Evolutionary conservation across 2,888 invertebrate species (phyloP).

Genomic region (Scaptomyza reducta): DNA sequence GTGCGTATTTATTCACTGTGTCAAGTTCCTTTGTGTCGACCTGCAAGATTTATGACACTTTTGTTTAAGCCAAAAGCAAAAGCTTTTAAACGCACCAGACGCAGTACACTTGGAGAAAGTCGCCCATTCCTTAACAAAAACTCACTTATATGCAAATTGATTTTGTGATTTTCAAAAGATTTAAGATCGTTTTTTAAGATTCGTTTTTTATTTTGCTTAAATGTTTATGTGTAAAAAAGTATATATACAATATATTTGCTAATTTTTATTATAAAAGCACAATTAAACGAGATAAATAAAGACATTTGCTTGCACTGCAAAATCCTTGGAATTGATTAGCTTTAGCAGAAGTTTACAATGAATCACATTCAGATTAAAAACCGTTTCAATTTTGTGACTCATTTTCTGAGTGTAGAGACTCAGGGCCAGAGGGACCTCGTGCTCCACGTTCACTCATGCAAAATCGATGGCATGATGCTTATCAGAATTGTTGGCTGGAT

Average conservation of each 20-base stretch:
- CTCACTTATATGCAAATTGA: background rate
- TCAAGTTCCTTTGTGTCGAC: conserved; percentile 74
- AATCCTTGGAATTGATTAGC: background rate
- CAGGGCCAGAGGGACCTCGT: conserved; percentile 1
- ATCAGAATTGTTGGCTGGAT: conserved; percentile 62
- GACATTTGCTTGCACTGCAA: no score
- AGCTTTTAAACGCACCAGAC: conserved; percentile 57
- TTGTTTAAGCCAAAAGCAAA: conserved; percentile 67
- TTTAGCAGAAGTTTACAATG: background rate
- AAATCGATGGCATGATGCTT: conserved; percentile 79
- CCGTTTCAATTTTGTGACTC: background rate
- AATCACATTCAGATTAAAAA: no score
- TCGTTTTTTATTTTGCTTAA: no score
- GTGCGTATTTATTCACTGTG: conserved; percentile 68
- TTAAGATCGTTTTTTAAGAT: no score
- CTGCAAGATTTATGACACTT: conserved; percentile 81
- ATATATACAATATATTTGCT: no score
- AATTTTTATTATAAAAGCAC: no score
- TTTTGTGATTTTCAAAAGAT: background rate
- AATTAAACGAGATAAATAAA: no score
- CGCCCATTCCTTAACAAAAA: background rate
- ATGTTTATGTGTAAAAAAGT: no score
- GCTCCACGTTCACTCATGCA: conserved; percentile 58
- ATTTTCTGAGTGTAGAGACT: background rate
- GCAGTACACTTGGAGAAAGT: background rate